These are phyloP conservation scores for Corydoras sp. DNA, from an alignment of 2,113 vertebrate genomes.

Conservation along the genomic window DNA sequence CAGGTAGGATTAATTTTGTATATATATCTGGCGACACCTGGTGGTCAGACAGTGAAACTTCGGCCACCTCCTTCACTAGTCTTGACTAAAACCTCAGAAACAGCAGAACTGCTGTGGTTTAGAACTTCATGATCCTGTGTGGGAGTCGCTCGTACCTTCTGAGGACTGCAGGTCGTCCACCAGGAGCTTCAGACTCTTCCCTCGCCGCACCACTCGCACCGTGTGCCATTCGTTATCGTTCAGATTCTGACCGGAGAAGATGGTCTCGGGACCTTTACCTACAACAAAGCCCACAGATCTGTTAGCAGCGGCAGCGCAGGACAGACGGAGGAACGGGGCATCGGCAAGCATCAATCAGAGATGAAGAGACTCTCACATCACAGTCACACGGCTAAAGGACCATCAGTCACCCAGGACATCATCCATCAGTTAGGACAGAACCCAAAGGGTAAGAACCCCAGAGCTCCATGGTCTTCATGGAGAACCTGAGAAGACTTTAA, in stretches of 20 bases:
- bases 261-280: constrained; percentile 99
- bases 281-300: constrained; percentile 91
- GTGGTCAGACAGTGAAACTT: too few relatives aligned
- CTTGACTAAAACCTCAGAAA: too few relatives aligned
- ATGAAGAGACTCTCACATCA: too few relatives aligned
- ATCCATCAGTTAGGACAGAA: too few relatives aligned
- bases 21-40: too few relatives aligned
- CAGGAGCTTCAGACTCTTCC: constrained; percentile 91
- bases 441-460: too few relatives aligned
- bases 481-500: too few relatives aligned
- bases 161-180: constrained; percentile 88
- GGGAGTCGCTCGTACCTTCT: constrained; percentile 61
- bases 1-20: too few relatives aligned
- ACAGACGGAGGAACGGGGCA: constrained; percentile 16
- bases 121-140: not conserved
- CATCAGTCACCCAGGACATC: too few relatives aligned
- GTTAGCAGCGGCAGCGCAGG: constrained; percentile 58
- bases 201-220: constrained; percentile 92
- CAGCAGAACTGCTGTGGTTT: not conserved
- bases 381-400: too few relatives aligned
- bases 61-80: too few relatives aligned
- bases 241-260: constrained; percentile 97
- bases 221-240: constrained; percentile 99
- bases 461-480: too few relatives aligned
- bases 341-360: constrained; percentile 2